Base-by-base conservation (phyloP, 37 sponge, comb jelly and placozoan genomes). In the Aplysina aerophoba region DNA sequence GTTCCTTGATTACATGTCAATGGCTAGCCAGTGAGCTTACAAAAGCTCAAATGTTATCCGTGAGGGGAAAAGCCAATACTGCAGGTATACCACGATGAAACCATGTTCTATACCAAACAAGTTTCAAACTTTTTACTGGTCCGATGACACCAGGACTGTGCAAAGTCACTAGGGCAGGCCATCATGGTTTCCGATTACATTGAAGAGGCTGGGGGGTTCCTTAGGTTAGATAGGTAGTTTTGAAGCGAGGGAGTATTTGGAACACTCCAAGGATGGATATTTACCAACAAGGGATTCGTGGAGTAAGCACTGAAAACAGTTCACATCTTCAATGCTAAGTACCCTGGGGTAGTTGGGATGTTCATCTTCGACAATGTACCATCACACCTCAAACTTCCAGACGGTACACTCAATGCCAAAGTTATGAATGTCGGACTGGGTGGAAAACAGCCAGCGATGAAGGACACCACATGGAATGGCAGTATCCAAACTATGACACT, bases 341-440 rank as follows among this genome's bases (percentile, higher is more conserved):
- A 67, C 69, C 69, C 69, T 25, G 28, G 28, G 22, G 69, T n/a
- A 13, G 13, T 25, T 25, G 69, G 69, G 25, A 16, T 67, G 69
- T 67, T 67, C 28, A 67, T 67, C 22, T 67, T 67, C n/a, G 69
- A 67, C 28, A 67, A 67, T 67, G 69, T 28, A 24, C 69, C 69
- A 14, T 67, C 69, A 13, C 69, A 67, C 63, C 19, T 55, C 15
- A 87, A 55, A 79, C 22, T 69, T 12, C 69, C 82, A 22, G 24
- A 88, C 15, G 85, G 79, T 72, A 63, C 74, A 34, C 79, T 88
- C 28, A 80, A 81, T 75, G 83, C 37, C 63, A 25, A 79, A 31
- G 58, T 41, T 50, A 91, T 88, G 89, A 92, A 92, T 74, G 85
- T 92, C 24, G 28, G 56, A n/a, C 80, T 79, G 24, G 92, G 92